Evolutionary conservation across 2,888 invertebrate genomes (phyloP), one percentile per base, ranked within the genome.

Genomic region (Athrips mouffetella): DNA sequence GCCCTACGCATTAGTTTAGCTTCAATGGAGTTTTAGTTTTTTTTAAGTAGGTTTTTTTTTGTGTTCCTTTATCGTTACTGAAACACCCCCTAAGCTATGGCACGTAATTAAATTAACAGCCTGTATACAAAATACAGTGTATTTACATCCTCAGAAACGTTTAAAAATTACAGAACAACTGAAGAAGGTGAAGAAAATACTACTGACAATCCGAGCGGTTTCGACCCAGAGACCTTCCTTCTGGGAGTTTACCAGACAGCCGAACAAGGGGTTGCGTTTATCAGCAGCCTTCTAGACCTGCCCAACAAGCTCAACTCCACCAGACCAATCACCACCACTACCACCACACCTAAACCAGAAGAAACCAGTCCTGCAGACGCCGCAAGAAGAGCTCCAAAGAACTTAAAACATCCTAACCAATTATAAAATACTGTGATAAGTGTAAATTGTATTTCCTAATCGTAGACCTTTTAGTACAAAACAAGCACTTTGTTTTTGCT

Each of bases 171-270:
- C 60, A 76, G 78, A 41, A 57, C 64, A 13, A 65, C 64, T 5
- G 76, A 78, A 67, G 76, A 68, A 48, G 70, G 55, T 27, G 52
- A 57, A 13, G 79, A 76, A 52, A 73, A 75, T 47, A 70, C 54
- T n/a, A n/a, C n/a, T n/a, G n/a, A n/a, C n/a, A n/a, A n/a, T n/a
- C n/a, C n/a, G n/a, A n/a, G n/a, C 3, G 84, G 82, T 11, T 79
- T 92, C 41, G 92, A 91, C 62, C 91, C 92, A 6, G 92, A 92
- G 59, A 90, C 91, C 41, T 84, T 94, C 60, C 82, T 93, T 41
- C 89, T 91, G 2, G 92, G 91, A 1, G 91, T 93, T 0, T 93
- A 92, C 58, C 91, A 92, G 60, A 92, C 93, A 15, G 93, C 93
- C 1, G 91, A 93, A 61, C 91, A 93, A 69, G 92, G 93, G n/a